Conservation (phyloP, 2,888 invertebrate species). For the Zaprionus obscuricornis region DNA sequence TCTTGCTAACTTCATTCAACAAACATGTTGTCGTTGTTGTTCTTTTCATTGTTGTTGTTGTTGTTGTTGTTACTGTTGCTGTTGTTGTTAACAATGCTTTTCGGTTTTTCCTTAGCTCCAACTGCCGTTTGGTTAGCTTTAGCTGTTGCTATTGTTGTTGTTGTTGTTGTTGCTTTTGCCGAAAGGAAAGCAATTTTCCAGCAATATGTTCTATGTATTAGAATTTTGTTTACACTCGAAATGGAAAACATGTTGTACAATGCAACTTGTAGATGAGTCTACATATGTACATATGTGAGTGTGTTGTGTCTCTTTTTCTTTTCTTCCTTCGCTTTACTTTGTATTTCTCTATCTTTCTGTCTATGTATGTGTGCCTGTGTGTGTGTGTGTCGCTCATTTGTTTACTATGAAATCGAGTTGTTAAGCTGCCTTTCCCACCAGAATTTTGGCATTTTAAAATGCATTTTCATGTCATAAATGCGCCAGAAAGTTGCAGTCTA, state of each 20-base stretch:
- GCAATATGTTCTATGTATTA: conserved; percentile 73
- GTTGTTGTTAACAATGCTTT: conserved; percentile 75
- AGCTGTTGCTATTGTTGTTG: conserved; percentile 26
- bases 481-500: conserved; percentile 26
- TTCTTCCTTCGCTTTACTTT: no score
- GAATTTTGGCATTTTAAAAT: conserved; percentile 51
- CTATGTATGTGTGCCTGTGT: conserved; percentile 7
- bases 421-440: conserved; percentile 51
- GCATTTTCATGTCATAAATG: conserved; percentile 39
- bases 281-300: no score
- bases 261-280: conserved; percentile 57
- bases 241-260: conserved; percentile 77
- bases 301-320: background rate
- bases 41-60: no score
- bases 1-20: background rate
- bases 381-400: conserved; percentile 59
- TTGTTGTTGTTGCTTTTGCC: conserved; percentile 53
- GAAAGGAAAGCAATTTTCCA: conserved; percentile 77
- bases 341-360: conserved; percentile 4
- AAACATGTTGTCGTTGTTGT: no score
- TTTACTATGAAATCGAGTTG: conserved; percentile 71
- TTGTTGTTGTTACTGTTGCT: conserved; percentile 30
- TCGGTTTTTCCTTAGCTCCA: conserved; percentile 50
- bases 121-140: conserved; percentile 3
- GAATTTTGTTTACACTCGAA: conserved; percentile 78